Evolutionary conservation across 1,140 invertebrate species (phyloP).

Genomic region (Lanistes nyassanus): DNA sequence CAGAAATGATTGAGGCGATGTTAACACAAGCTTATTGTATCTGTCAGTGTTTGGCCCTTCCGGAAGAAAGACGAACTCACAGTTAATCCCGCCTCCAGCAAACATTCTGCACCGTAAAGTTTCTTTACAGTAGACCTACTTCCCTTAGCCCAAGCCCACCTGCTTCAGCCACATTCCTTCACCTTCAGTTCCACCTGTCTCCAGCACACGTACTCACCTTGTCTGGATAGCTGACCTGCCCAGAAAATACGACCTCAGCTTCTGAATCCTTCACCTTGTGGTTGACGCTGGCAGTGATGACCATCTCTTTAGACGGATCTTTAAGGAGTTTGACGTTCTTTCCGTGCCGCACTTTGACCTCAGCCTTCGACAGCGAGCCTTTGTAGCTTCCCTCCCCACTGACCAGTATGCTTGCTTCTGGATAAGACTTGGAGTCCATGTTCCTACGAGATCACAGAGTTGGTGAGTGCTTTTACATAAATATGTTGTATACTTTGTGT

Average conservation of each 20-base stretch:
- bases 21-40: no score
- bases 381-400: constrained; percentile 23
- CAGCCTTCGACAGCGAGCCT: background rate
- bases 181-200: no score
- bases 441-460: constrained; percentile 21
- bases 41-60: no score
- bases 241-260: constrained; percentile 2
- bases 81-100: no score
- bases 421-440: constrained; percentile 26
- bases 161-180: no score
- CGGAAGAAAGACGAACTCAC: no score
- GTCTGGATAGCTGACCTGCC: constrained; percentile 12
- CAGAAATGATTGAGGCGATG: no score
- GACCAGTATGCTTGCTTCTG: constrained; percentile 16
- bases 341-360: constrained; percentile 14
- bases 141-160: no score
- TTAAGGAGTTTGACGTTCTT: constrained; percentile 18
- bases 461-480: no score
- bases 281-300: constrained; percentile 7
- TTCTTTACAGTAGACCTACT: no score
- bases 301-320: constrained; percentile 9
- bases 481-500: constrained; percentile 2
- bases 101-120: no score
- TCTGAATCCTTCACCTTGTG: constrained; percentile 9
- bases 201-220: constrained; percentile 8